A percentile compares a stretch with the other conserved stretches of the same genome.
These are phyloP conservation scores for Drepanosiphum platanoidis DNA, from an alignment of 2,888 invertebrate genomes.

Conservation along the genomic window DNA sequence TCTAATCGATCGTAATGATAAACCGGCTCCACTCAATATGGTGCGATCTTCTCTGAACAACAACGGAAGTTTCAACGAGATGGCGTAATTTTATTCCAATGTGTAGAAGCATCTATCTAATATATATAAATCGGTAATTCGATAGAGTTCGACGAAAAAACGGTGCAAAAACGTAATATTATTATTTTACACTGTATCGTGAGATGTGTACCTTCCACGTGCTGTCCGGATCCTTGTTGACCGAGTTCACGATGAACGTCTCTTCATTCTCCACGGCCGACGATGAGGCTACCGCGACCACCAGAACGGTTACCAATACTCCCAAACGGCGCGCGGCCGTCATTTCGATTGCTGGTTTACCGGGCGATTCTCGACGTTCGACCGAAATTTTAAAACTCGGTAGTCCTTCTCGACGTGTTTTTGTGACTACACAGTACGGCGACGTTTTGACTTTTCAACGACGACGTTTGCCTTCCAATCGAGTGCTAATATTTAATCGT, in stretches of 20 bases:
- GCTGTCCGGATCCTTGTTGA: conserved; percentile 12
- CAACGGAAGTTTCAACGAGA: no score
- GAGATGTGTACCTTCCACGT: conserved; percentile 47
- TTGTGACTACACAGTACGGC: neutral
- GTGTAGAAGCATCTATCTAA: no score
- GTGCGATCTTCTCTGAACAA: no score
- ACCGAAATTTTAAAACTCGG: no score
- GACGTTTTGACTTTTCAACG: neutral
- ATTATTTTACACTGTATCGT: no score
- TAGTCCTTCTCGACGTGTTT: neutral
- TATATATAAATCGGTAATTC: no score
- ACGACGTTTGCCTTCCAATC: neutral
- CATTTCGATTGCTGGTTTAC: neutral
- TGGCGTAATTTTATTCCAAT: no score
- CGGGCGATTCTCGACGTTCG: neutral
- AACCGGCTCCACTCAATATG: no score
- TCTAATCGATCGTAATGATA: no score
- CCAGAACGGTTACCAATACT: neutral
- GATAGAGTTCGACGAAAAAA: no score
- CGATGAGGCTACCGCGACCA: neutral
- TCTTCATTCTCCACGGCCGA: neutral
- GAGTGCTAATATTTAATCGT: neutral
- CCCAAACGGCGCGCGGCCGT: neutral
- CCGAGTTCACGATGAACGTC: neutral
- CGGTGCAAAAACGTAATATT: no score